Percentiles rank a stretch among this genome's conserved stretches.
phyloP scores from a whole-genome alignment of 2,888 invertebrate species.

The Agrochola litura region DNA sequence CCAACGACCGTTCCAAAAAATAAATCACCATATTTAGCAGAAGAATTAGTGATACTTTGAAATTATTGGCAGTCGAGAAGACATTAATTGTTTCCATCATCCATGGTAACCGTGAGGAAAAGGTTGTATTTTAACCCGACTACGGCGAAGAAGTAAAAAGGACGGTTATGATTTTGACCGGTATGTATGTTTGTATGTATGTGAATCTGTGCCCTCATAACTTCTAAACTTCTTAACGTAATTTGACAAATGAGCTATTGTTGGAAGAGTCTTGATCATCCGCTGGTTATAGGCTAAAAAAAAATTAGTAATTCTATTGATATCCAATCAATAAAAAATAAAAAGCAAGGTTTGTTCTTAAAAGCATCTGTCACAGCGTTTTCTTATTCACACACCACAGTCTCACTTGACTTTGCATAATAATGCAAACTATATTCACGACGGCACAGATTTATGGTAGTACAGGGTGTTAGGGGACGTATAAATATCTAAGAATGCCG shows the following conservation, averaged over 20 bases:
- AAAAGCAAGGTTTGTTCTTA: conserved; percentile 55
- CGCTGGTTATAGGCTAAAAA: too few species aligned
- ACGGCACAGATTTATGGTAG: conserved; percentile 80
- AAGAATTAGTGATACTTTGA: neutral
- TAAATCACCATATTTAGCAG: neutral
- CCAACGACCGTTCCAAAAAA: neutral
- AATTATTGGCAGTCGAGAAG: neutral
- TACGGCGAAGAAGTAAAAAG: too few species aligned
- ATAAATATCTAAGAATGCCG: conserved; percentile 77
- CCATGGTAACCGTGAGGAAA: too few species aligned
- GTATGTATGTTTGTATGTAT: too few species aligned
- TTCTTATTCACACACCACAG: conserved; percentile 74
- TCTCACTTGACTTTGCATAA: conserved; percentile 84
- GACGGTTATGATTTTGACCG: too few species aligned
- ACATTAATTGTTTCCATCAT: neutral
- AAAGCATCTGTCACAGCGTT: conserved; percentile 68
- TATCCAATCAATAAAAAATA: conserved; percentile 55
- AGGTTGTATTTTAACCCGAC: neutral
- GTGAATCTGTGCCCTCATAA: too few species aligned
- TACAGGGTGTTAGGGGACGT: conserved; percentile 78
- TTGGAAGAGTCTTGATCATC: too few species aligned
- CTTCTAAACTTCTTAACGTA: too few species aligned
- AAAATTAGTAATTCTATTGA: neutral
- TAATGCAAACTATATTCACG: conserved; percentile 86
- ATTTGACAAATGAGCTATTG: too few species aligned